A percentile compares a stretch with the other conserved stretches of the same genome.
Conservation (phyloP, 2,888 invertebrate species). For the Mesorhabditis sp. region DNA sequence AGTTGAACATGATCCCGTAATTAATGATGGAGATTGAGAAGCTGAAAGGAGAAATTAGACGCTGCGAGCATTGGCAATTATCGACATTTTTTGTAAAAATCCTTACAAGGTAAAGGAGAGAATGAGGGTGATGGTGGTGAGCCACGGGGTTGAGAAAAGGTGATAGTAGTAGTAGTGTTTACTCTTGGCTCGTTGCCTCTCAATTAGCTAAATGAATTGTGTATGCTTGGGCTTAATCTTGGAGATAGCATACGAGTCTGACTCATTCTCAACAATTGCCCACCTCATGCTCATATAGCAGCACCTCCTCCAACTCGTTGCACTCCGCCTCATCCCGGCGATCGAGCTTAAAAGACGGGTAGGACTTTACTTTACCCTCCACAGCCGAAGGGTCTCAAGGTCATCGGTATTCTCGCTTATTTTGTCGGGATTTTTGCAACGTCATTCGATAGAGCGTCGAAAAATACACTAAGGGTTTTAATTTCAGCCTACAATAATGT, state of each 20-base stretch:
- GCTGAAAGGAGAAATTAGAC: conserved; percentile 16
- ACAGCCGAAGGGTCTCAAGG: too few relatives aligned
- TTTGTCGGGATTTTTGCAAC: too few relatives aligned
- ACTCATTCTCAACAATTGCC: neutral
- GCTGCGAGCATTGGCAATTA: neutral
- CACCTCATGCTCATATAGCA: conserved; percentile 25
- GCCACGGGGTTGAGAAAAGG: conserved; percentile 21
- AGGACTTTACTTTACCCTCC: too few relatives aligned
- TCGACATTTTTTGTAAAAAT: neutral
- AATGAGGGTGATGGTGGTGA: conserved; percentile 22
- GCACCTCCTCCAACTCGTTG: conserved; percentile 27
- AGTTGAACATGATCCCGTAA: conserved; percentile 54
- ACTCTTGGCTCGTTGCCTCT: conserved; percentile 18
- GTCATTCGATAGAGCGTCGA: too few relatives aligned
- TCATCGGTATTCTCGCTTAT: too few relatives aligned
- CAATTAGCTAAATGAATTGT: conserved; percentile 11
- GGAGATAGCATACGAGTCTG: neutral
- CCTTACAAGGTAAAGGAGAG: conserved; percentile 33
- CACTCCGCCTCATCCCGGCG: neutral
- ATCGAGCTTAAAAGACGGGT: neutral
- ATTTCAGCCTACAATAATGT: too few relatives aligned
- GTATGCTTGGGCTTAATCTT: too few relatives aligned
- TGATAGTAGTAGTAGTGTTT: conserved; percentile 32
- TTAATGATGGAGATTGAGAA: conserved; percentile 42
- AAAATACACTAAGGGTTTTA: too few relatives aligned